These are phyloP conservation scores for Trachops cirrhosus DNA, from an alignment of 2,797 vertebrate species.

Conservation along the genomic window DNA sequence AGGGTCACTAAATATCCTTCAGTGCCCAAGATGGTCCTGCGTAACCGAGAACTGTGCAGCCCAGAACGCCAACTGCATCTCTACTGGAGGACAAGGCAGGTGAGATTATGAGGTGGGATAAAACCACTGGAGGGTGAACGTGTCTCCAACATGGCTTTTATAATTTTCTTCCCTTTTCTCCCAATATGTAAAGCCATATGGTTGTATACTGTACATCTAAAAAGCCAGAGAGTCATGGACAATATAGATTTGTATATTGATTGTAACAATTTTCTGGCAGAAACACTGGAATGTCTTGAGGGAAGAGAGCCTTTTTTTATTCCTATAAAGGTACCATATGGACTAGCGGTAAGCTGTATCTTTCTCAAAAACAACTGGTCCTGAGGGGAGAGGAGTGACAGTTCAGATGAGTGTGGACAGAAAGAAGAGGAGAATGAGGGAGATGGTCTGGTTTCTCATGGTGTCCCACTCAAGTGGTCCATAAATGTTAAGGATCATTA, in stretches of 20 bases:
- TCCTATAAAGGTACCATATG: background rate
- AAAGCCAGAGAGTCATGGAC: background rate
- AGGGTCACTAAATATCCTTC: background rate
- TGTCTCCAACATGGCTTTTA: background rate
- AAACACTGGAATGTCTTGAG: background rate
- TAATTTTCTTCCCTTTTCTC: background rate
- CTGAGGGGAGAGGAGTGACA: background rate
- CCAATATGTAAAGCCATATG: background rate
- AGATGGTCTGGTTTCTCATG: background rate
- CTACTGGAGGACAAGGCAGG: background rate
- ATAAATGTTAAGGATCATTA: background rate
- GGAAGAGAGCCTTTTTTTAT: background rate
- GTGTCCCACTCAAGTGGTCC: background rate
- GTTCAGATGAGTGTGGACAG: background rate
- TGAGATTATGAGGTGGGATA: background rate
- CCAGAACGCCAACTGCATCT: background rate
- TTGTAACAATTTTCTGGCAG: background rate
- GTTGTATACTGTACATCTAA: background rate
- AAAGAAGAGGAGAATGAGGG: background rate
- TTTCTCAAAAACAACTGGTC: background rate
- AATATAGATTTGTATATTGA: background rate
- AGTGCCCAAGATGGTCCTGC: background rate
- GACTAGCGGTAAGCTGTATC: background rate
- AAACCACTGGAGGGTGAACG: background rate
- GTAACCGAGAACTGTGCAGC: background rate